These are phyloP conservation scores for Vidua chalybeata DNA, from an alignment of 2,113 vertebrate genomes.

Conservation along the genomic window DNA sequence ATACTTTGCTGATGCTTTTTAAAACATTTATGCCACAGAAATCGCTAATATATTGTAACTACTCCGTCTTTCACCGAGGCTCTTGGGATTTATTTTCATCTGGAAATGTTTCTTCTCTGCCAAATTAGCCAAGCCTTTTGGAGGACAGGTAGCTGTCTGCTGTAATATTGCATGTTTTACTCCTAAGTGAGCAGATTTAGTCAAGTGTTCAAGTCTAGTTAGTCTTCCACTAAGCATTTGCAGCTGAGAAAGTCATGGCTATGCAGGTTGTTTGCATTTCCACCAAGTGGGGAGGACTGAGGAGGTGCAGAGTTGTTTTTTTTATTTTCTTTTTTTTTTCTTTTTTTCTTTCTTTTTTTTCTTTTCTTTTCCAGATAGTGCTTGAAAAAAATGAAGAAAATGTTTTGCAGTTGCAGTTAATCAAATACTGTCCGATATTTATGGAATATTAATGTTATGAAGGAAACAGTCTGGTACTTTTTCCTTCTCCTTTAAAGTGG, in stretches of 20 bases:
- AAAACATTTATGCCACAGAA: slow-evolving; percentile 65
- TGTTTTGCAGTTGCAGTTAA: background rate
- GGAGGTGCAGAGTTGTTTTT: background rate
- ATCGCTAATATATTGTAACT: slow-evolving; percentile 68
- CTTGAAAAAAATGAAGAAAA: background rate
- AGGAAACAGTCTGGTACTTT: slow-evolving; percentile 49
- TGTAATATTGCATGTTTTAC: slow-evolving; percentile 66
- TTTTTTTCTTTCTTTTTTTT: background rate
- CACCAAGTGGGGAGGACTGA: background rate
- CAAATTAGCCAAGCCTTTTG: slow-evolving; percentile 39
- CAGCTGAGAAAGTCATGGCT: slow-evolving; percentile 1
- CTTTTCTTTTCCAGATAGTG: background rate
- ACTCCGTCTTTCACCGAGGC: slow-evolving; percentile 8
- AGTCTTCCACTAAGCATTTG: slow-evolving; percentile 35
- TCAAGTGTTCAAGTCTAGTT: slow-evolving; percentile 52
- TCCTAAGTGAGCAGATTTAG: slow-evolving; percentile 42
- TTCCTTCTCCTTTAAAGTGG: slow-evolving; percentile 3
- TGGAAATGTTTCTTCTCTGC: slow-evolving; percentile 49
- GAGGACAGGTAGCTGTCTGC: slow-evolving; percentile 33
- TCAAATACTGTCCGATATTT: slow-evolving; percentile 14
- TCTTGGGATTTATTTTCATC: background rate
- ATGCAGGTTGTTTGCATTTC: slow-evolving; percentile 1
- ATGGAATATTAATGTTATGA: background rate
- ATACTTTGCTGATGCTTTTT: slow-evolving; percentile 71
- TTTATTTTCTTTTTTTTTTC: background rate